Evolutionary conservation across 2,113 vertebrate genomes (phyloP).

Genomic region (Macquaria australasica): DNA sequence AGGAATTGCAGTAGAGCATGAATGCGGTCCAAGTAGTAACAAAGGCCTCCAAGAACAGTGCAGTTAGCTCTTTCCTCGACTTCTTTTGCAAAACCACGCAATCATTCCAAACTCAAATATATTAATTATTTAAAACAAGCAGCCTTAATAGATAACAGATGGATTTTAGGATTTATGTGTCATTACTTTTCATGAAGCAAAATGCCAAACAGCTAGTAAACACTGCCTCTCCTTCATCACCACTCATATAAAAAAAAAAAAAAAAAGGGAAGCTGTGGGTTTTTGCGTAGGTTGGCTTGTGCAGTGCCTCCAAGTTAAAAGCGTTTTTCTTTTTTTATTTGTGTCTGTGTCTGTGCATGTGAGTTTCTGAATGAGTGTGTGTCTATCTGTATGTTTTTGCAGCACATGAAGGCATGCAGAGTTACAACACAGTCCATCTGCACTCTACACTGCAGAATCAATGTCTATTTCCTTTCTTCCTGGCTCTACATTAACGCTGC

Average conservation of each 20-base stretch:
- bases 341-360: slow-evolving; percentile 4
- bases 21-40: slow-evolving; percentile 36
- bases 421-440: not conserved
- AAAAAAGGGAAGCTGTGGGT: slow-evolving; percentile 34
- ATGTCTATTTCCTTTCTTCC: slow-evolving; percentile 8
- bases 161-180: not conserved
- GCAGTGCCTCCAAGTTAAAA: slow-evolving; percentile 21
- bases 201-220: slow-evolving; percentile 16
- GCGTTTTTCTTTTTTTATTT: slow-evolving; percentile 19
- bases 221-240: not conserved
- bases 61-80: not conserved
- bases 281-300: slow-evolving; percentile 30
- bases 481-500: slow-evolving; percentile 39
- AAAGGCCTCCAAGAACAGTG: slow-evolving; percentile 43
- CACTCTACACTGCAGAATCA: slow-evolving; percentile 35
- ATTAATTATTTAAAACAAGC: slow-evolving; percentile 8
- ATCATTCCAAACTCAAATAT: slow-evolving; percentile 4
- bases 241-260: not conserved
- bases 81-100: not conserved
- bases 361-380: slow-evolving; percentile 44
- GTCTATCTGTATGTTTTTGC: slow-evolving; percentile 14
- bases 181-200: slow-evolving; percentile 2
- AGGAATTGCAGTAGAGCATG: slow-evolving; percentile 25
- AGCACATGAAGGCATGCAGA: not conserved
- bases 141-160: slow-evolving; percentile 9